Percentiles rank a stretch among this genome's conserved stretches.
Evolutionary conservation across 2,888 invertebrate genomes (phyloP).

Genomic region (Chloromyia formosa): DNA sequence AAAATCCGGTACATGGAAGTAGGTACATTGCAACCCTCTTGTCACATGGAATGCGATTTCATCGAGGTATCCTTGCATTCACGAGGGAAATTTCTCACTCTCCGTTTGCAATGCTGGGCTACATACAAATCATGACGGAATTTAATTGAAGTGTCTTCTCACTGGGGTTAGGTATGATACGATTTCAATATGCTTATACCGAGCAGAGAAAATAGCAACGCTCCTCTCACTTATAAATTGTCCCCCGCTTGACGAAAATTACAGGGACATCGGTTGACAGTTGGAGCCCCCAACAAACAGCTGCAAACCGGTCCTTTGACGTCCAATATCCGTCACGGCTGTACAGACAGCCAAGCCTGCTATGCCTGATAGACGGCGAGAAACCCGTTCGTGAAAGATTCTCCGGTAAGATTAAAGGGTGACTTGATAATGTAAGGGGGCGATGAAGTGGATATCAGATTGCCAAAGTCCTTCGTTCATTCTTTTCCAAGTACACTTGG

Average conservation of each 20-base stretch:
- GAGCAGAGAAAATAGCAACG: constrained; percentile 36
- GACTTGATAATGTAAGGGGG: constrained; percentile 38
- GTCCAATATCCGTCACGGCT: constrained; percentile 31
- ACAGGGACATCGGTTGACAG: constrained; percentile 16
- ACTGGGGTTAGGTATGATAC: constrained; percentile 24
- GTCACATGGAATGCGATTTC: constrained; percentile 4
- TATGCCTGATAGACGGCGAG: background rate
- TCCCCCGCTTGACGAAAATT: constrained; percentile 24
- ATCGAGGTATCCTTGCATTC: constrained; percentile 27
- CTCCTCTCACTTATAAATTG: constrained; percentile 32
- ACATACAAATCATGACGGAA: background rate
- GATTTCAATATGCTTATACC: constrained; percentile 24
- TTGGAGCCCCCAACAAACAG: constrained; percentile 2
- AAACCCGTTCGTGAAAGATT: constrained; percentile 23
- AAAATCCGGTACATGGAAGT: constrained; percentile 34
- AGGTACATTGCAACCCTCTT: constrained; percentile 9
- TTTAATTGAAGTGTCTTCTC: constrained; percentile 29
- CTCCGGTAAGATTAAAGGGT: constrained; percentile 36
- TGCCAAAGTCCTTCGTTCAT: constrained; percentile 38
- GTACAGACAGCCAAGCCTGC: background rate
- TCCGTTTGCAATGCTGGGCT: background rate
- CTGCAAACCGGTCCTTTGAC: constrained; percentile 33
- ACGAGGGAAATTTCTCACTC: background rate
- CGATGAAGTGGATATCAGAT: constrained; percentile 44
- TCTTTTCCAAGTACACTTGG: constrained; percentile 24